phyloP scores from a whole-genome alignment of 1,140 invertebrate species.

The Leptinotarsa defecta region DNA sequence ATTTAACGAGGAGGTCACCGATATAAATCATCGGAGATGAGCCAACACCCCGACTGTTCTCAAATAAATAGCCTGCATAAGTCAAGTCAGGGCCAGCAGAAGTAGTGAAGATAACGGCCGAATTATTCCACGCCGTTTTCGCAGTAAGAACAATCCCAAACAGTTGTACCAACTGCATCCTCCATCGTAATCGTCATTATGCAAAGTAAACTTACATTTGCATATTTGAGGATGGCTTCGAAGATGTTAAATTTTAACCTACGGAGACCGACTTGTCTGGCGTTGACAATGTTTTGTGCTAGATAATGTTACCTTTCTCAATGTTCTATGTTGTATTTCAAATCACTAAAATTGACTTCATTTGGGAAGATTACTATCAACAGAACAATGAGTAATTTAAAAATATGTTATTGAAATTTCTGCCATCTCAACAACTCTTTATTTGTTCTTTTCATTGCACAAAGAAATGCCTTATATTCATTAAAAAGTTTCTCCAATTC shows the following conservation, averaged over 20 bases:
- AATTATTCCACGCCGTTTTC: slow-evolving; percentile 43
- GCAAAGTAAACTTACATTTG: slow-evolving; percentile 46
- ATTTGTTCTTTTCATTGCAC: too few relatives aligned
- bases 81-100: slow-evolving; percentile 36
- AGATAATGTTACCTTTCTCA: not conserved
- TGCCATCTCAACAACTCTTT: too few relatives aligned
- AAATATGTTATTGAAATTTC: too few relatives aligned
- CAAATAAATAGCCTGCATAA: slow-evolving; percentile 48
- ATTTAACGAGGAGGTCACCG: slow-evolving; percentile 9
- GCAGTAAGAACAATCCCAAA: slow-evolving; percentile 43
- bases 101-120: slow-evolving; percentile 43
- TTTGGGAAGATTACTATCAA: too few relatives aligned
- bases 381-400: too few relatives aligned
- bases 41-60: not conserved
- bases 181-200: slow-evolving; percentile 46
- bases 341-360: too few relatives aligned
- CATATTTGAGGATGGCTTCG: slow-evolving; percentile 49
- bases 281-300: slow-evolving; percentile 25
- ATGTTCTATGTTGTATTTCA: too few relatives aligned
- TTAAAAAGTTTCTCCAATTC: too few relatives aligned
- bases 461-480: too few relatives aligned
- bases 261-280: slow-evolving; percentile 30
- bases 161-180: slow-evolving; percentile 41
- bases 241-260: slow-evolving; percentile 44
- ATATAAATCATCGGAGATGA: not conserved